These are phyloP conservation scores for Drosophila incognita DNA, from an alignment of 2,888 invertebrate genomes.

Conservation along the genomic window DNA sequence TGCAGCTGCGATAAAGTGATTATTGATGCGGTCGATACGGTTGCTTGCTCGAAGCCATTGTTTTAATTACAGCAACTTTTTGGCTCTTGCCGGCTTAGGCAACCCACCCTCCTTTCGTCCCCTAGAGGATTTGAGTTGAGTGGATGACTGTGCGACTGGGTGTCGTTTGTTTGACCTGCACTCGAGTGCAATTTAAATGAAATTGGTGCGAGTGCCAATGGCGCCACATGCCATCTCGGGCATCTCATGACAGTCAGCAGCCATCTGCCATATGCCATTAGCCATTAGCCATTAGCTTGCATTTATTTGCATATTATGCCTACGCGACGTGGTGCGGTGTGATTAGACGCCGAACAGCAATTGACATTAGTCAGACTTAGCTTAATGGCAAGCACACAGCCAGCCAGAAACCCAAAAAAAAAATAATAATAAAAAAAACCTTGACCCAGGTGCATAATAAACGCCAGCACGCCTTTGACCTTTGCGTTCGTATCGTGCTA, in stretches of 20 bases:
- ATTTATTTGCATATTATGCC: constrained; percentile 76
- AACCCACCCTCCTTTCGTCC: background rate
- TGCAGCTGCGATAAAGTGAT: constrained; percentile 55
- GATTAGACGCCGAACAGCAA: constrained; percentile 40
- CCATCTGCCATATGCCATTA: constrained; percentile 24
- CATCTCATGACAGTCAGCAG: constrained; percentile 20
- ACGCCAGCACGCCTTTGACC: constrained; percentile 40
- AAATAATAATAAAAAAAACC: constrained; percentile 32
- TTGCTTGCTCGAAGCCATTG: constrained; percentile 32
- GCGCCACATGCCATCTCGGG: constrained; percentile 32
- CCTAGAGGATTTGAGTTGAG: background rate
- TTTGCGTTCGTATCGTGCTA: constrained; percentile 44
- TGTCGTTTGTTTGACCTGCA: constrained; percentile 48
- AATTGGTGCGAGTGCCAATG: constrained; percentile 27
- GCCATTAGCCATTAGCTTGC: constrained; percentile 47
- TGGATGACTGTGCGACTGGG: constrained; percentile 2
- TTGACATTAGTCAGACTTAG: constrained; percentile 55
- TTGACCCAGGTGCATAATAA: constrained; percentile 62
- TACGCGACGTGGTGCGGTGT: constrained; percentile 46
- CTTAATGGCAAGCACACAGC: background rate
- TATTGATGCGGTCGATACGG: constrained; percentile 51
- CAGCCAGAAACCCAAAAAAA: background rate
- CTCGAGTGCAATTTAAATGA: constrained; percentile 49
- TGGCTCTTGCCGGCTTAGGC: constrained; percentile 13
- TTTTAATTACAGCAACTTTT: constrained; percentile 61